Evolutionary conservation across 2,113 vertebrate genomes (phyloP), one percentile per base, ranked within the genome.

Genomic region (Salvelinus sp.): DNA sequence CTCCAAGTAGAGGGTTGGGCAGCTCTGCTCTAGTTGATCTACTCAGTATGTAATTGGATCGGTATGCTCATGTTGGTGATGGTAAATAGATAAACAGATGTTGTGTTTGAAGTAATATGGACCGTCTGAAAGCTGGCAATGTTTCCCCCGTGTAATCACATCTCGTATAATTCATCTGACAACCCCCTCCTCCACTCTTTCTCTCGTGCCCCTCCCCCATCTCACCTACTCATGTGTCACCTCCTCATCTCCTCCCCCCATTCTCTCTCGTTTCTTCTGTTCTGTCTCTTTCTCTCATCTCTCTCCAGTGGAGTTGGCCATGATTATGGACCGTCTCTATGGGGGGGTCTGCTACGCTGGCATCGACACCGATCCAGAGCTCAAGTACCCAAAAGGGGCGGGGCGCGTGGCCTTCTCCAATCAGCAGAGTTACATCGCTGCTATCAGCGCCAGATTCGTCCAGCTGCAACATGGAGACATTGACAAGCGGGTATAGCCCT

Each of bases 271-370:
- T 28, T 70, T 7, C 20, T 28, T 63, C 38, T 69, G 16, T 23
- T 0, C 27, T 44, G 54, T 62, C n/a, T 0, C 54, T 76, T 4
- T 71, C 2, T 25, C 16, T 47, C 12, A 69, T 33, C 77, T 64
- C 70, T 76, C 62, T 70, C n/a, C 72, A 98, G 97, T 97, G 90
- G 97, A 98, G 80, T 91, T 99, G 88, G 97, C 97, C 57, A 98
- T 98, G 97, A 99, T 99, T 76, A 99, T 99, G 97, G 97, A 99
- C 87, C 95, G 97, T 79, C 96, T 99, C 54, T 99, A 99, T 13
- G 97, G 97, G 20, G 97, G 97, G 74, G 97, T 99, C 70, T 99
- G 97, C 91, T 99, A 99, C 0, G 97, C 97, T 13, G 97, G 97
- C 78, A 99, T 99, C 38, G 97, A 99, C 85, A 99, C 97, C 0